A percentile compares a stretch with the other conserved stretches of the same genome.
Evolutionary conservation across 2,113 vertebrate genomes (phyloP).

Genomic region (Phylloscopus trochilus): DNA sequence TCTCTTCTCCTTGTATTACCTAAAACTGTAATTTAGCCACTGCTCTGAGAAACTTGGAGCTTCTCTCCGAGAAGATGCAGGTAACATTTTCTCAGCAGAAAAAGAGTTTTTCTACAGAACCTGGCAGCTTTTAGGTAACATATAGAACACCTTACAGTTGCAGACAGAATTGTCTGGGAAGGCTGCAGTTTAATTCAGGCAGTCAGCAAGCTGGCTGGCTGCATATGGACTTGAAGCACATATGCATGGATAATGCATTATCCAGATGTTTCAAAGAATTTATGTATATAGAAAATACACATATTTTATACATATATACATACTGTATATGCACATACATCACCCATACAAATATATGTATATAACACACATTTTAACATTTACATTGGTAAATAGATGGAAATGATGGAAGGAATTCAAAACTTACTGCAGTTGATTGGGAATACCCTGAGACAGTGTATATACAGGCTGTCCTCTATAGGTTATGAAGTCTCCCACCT

Average conservation of each 20-base stretch:
- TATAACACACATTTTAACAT: background rate
- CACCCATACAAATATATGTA: background rate
- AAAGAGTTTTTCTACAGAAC: background rate
- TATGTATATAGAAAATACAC: background rate
- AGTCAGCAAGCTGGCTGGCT: slow-evolving; percentile 11
- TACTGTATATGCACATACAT: background rate
- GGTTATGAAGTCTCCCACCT: background rate
- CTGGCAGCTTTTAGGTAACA: background rate
- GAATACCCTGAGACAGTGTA: background rate
- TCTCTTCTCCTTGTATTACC: background rate
- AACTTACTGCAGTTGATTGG: background rate
- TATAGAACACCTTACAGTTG: slow-evolving; percentile 1
- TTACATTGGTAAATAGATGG: slow-evolving; percentile 7
- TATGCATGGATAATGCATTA: background rate
- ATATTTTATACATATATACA: background rate
- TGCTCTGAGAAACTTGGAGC: background rate
- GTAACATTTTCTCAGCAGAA: background rate
- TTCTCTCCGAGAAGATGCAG: background rate
- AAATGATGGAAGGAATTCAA: slow-evolving; percentile 8
- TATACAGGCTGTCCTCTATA: background rate
- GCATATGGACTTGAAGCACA: background rate
- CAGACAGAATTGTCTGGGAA: background rate
- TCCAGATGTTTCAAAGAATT: slow-evolving; percentile 20
- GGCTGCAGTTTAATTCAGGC: background rate
- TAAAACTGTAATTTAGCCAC: background rate